Evolutionary conservation across 2,888 invertebrate species (phyloP).

Genomic region (Agrypnus murinus): DNA sequence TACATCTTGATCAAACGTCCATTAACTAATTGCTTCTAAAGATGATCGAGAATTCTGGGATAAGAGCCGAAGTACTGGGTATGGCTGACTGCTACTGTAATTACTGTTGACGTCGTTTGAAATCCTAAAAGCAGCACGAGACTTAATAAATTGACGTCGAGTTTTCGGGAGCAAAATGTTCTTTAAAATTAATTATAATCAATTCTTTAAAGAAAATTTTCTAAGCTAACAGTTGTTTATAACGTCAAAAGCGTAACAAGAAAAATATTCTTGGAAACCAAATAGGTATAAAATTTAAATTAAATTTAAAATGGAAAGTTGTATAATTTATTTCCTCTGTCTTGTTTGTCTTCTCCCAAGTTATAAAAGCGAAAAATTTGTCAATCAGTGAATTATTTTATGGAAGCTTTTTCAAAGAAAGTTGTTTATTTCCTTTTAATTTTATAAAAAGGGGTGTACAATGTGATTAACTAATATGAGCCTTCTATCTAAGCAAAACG

Average conservation of each 20-base stretch:
- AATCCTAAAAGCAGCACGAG: conserved; percentile 35
- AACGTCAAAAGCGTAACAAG: conserved; percentile 2
- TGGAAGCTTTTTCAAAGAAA: no score
- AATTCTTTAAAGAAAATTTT: conserved; percentile 10
- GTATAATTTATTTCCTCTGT: no score
- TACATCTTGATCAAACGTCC: conserved; percentile 32
- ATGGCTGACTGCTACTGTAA: conserved; percentile 35
- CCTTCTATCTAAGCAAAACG: no score
- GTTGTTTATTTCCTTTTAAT: no score
- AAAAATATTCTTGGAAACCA: not conserved
- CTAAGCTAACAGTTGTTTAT: not conserved
- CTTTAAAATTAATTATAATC: conserved; percentile 33
- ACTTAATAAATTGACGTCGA: conserved; percentile 28
- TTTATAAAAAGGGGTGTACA: no score
- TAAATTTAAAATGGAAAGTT: not conserved
- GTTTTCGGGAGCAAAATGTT: conserved; percentile 25
- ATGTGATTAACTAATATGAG: no score
- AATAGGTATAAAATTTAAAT: conserved; percentile 2
- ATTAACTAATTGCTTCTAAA: conserved; percentile 41
- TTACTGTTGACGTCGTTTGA: conserved; percentile 39
- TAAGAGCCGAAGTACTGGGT: conserved; percentile 31
- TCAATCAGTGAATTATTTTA: no score
- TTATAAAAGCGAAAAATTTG: no score
- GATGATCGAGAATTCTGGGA: conserved; percentile 34
- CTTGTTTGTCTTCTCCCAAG: no score